Percentiles rank a stretch among this genome's conserved stretches.
These are phyloP conservation scores for Cranoglanis bouderius DNA, from an alignment of 2,113 vertebrate genomes.

Conservation along the genomic window DNA sequence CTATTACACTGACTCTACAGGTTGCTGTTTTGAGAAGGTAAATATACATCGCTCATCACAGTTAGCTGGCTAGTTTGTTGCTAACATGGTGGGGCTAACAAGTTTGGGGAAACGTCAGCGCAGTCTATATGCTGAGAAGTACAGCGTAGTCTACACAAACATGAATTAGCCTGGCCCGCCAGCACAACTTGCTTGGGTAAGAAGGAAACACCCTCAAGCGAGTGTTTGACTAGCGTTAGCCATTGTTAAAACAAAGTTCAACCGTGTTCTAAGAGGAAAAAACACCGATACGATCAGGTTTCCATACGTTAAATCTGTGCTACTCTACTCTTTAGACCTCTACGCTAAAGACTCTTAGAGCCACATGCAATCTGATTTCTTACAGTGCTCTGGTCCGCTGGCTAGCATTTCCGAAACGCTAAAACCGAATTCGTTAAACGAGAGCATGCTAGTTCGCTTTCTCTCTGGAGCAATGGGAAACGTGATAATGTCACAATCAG, in stretches of 20 bases:
- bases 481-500: too few species aligned
- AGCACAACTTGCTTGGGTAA: background rate
- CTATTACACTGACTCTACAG: background rate
- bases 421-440: too few species aligned
- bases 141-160: background rate
- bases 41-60: background rate
- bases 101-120: background rate
- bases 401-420: background rate
- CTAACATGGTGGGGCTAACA: background rate
- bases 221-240: background rate
- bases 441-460: background rate
- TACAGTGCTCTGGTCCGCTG: background rate
- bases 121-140: background rate
- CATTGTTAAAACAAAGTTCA: background rate
- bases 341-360: background rate
- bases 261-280: background rate
- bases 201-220: background rate
- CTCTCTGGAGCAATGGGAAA: background rate
- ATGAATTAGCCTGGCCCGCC: background rate
- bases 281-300: background rate
- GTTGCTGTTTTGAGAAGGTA: background rate
- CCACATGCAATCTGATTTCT: background rate
- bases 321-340: background rate
- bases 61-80: background rate
- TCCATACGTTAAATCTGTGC: background rate